Evolutionary conservation across 2,888 invertebrate genomes (phyloP), one percentile per base, ranked within the genome.

Genomic region (Creontiades dilutus): DNA sequence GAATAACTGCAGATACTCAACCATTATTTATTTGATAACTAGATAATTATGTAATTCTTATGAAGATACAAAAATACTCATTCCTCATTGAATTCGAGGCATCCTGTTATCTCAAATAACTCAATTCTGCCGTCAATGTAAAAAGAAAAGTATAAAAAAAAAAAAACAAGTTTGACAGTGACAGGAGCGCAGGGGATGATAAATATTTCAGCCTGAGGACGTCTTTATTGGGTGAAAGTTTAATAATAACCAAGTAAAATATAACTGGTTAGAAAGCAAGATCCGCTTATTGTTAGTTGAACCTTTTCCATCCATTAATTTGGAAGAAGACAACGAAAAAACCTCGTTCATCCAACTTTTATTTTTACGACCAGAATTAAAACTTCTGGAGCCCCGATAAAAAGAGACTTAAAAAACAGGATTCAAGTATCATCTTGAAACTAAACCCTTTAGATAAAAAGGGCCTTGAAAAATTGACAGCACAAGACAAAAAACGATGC

Each of bases 201-300:
- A 37, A 57, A 57, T 57, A 57, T 57, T 57, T 37, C 37, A 37
- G 13, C n/a, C n/a, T n/a, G 5, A n/a, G 19, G 57, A n/a, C n/a
- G 7, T 7, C 57, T n/a, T 57, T 57, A 57, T 57, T 57, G n/a
- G n/a, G 14, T 57, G 5, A 57, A n/a, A 57, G n/a, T 57, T n/a
- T 57, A 7, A 57, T 57, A 57, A 57, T 1, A 57, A 16, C n/a
- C 16, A 14, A n/a, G 57, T 57, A n/a, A 4, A 7, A 37, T 37
- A n/a, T 57, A 14, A 57, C 57, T 57, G n/a, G n/a, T 37, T 37
- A 37, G 37, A 37, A 7, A 16, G 16, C 57, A n/a, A n/a, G 52
- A 52, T 52, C 52, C 16, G n/a, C 57, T 57, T 57, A 57, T 57
- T 57, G 57, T 57, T 16, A n/a, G 57, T n/a, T 57, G 57, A 57